phyloP scores from a whole-genome alignment of 2,888 invertebrate genomes.

The Actias luna region DNA sequence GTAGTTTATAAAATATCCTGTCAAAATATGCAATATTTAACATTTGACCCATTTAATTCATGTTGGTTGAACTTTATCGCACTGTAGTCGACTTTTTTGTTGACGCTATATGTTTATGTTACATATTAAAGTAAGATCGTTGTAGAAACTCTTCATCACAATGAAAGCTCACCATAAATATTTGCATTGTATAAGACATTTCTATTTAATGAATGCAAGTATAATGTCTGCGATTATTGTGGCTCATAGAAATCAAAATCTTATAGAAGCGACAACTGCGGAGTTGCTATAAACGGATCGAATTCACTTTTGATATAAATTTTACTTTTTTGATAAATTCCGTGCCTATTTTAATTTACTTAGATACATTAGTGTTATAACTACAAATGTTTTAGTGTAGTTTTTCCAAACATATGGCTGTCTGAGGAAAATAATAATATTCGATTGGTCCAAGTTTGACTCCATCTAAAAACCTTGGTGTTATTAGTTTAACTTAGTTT shows the following conservation, averaged over 20 bases:
- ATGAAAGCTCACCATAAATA: slow-evolving; percentile 23
- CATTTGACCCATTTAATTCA: too few relatives aligned
- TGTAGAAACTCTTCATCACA: slow-evolving; percentile 16
- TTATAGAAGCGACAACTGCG: slow-evolving; percentile 38
- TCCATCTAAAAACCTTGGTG: too few relatives aligned
- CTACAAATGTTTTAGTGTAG: not conserved
- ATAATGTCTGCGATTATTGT: slow-evolving; percentile 32
- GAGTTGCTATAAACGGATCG: not conserved
- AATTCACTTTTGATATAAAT: not conserved
- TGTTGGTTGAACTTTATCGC: too few relatives aligned
- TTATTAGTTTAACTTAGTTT: too few relatives aligned
- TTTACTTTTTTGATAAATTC: not conserved
- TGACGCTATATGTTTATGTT: not conserved
- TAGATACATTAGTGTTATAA: not conserved
- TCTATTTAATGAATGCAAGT: slow-evolving; percentile 36
- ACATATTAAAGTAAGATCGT: not conserved
- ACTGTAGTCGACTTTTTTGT: too few relatives aligned
- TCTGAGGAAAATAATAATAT: too few relatives aligned
- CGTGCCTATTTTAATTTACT: not conserved
- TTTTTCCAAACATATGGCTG: not conserved
- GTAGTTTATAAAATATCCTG: too few relatives aligned
- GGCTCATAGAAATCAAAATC: slow-evolving; percentile 43
- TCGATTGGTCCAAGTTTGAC: too few relatives aligned
- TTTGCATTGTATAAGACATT: slow-evolving; percentile 37
- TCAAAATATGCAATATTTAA: not conserved